These are phyloP conservation scores for Brenthis hecate DNA, from an alignment of 2,888 invertebrate genomes.

Conservation along the genomic window DNA sequence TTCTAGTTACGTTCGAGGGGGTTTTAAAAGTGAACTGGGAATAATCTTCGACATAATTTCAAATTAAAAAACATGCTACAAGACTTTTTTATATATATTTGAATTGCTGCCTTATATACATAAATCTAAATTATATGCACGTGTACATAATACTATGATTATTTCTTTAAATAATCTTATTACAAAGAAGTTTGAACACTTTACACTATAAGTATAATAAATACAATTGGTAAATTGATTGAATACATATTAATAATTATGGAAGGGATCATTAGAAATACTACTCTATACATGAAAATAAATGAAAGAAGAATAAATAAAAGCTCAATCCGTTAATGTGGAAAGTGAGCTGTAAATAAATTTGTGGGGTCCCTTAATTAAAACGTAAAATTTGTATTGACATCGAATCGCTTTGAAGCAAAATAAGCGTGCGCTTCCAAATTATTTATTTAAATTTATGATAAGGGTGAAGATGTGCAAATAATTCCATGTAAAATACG, in stretches of 20 bases:
- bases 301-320: background rate
- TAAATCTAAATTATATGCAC: background rate
- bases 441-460: conserved; percentile 14
- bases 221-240: too few species aligned
- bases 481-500: background rate
- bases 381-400: conserved; percentile 14
- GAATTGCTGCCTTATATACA: background rate
- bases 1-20: too few species aligned
- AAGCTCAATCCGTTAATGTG: background rate
- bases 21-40: too few species aligned
- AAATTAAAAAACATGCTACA: background rate
- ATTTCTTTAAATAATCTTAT: too few species aligned
- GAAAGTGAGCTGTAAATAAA: conserved; percentile 6
- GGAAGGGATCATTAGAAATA: too few species aligned
- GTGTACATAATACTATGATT: background rate
- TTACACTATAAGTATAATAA: too few species aligned
- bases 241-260: too few species aligned
- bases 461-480: conserved; percentile 2
- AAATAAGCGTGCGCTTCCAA: conserved; percentile 2
- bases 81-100: background rate
- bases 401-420: conserved; percentile 12
- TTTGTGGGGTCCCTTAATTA: conserved; percentile 10
- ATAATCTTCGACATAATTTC: too few species aligned
- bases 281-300: too few species aligned
- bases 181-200: too few species aligned